Conservation (phyloP, 1,140 invertebrate species). For the Ceratitis capitata region DNA sequence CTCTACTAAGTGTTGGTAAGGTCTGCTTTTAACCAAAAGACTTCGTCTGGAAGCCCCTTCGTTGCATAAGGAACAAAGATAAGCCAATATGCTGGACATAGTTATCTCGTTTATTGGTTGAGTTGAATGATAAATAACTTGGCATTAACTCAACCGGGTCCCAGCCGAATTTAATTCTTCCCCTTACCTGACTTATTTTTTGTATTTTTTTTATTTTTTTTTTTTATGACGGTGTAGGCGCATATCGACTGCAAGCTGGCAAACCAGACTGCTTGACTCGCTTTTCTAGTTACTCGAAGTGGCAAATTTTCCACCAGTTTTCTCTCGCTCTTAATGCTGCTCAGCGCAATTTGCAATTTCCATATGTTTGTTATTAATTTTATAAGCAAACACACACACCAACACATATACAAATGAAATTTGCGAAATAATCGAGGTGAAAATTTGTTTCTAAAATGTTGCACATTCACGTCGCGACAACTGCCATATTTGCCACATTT, state of each 20-base stretch:
- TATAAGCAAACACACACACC: slow-evolving; percentile 1
- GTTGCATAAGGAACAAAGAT: too few species aligned
- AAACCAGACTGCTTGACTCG: slow-evolving; percentile 30
- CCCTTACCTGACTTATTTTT: too few species aligned
- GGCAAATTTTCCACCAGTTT: too few species aligned
- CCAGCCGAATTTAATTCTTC: too few species aligned
- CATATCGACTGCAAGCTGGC: neutral
- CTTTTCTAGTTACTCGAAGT: neutral
- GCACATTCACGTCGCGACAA: slow-evolving; percentile 8
- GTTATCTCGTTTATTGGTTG: too few species aligned
- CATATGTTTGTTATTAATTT: slow-evolving; percentile 24
- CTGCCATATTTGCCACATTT: neutral
- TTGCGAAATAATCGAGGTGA: slow-evolving; percentile 30
- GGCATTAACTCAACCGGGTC: too few species aligned
- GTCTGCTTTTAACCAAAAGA: too few species aligned
- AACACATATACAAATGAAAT: neutral
- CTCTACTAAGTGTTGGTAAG: too few species aligned
- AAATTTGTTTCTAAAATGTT: slow-evolving; percentile 24
- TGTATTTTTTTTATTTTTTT: neutral
- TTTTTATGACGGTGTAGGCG: neutral
- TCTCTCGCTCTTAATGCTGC: neutral
- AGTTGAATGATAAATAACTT: too few species aligned
- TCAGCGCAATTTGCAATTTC: slow-evolving; percentile 3
- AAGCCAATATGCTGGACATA: too few species aligned
- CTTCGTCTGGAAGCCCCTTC: too few species aligned